A percentile compares a stretch with the other conserved stretches of the same genome.
These are phyloP conservation scores for Zygothrica quintamaculata DNA, from an alignment of 2,888 invertebrate species.

Conservation along the genomic window DNA sequence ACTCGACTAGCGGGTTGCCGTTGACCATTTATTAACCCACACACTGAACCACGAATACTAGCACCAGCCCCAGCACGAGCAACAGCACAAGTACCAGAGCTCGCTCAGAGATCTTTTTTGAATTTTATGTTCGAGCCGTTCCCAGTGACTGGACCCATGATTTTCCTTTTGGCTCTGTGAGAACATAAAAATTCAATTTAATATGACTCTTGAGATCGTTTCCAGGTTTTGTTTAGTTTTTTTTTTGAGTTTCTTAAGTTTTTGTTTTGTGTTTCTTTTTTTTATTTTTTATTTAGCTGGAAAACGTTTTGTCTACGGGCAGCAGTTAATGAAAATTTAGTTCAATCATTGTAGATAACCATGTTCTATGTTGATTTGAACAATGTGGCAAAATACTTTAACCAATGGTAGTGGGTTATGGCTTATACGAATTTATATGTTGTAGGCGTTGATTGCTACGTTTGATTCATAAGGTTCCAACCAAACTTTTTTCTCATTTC, in stretches of 20 bases:
- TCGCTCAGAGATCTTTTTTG: constrained; percentile 12
- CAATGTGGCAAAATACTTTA: constrained; percentile 36
- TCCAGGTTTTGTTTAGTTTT: constrained; percentile 13
- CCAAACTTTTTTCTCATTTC: constrained; percentile 24
- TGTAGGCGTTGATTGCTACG: constrained; percentile 49
- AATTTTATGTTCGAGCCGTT: constrained; percentile 57
- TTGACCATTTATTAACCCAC: constrained; percentile 76
- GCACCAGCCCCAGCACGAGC: constrained; percentile 1
- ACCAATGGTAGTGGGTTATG: constrained; percentile 4
- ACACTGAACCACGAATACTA: constrained; percentile 39
- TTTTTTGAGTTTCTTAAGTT: too few relatives aligned
- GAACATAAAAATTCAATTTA: constrained; percentile 81
- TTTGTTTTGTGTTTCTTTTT: not conserved
- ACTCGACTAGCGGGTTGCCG: constrained; percentile 35
- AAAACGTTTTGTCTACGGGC: constrained; percentile 64
- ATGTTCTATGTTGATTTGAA: constrained; percentile 32
- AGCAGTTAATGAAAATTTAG: constrained; percentile 64
- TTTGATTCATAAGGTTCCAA: constrained; percentile 9
- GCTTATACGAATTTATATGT: not conserved
- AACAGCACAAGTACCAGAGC: not conserved
- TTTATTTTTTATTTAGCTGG: constrained; percentile 52
- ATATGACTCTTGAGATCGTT: constrained; percentile 58
- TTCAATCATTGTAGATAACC: constrained; percentile 49
- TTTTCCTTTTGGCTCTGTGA: constrained; percentile 67
- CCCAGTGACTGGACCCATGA: constrained; percentile 53